Conservation (phyloP, 2,113 vertebrate genomes). For the Oncorhynchus keta region DNA sequence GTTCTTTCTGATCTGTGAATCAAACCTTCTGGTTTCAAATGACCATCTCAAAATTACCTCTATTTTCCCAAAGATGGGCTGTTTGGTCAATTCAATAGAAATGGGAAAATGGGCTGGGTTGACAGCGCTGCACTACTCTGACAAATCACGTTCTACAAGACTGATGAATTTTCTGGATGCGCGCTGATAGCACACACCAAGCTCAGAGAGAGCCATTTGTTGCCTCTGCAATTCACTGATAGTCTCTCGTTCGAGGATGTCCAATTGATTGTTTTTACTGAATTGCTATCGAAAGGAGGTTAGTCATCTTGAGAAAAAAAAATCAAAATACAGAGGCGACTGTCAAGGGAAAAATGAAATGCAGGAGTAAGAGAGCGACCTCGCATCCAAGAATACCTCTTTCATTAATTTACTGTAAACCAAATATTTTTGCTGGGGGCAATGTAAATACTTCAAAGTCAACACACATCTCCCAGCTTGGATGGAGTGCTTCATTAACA, state of each 20-base stretch:
- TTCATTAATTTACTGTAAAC: conserved; percentile 22
- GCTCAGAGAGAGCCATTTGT: background rate
- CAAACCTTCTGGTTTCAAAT: background rate
- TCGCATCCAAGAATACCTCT: conserved; percentile 9
- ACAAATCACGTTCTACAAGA: background rate
- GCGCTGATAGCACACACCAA: background rate
- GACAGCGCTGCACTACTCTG: background rate
- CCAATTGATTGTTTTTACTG: conserved; percentile 6
- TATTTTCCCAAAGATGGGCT: background rate
- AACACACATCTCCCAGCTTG: background rate
- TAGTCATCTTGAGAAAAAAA: background rate
- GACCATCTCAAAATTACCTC: background rate
- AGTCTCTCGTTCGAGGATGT: conserved; percentile 1
- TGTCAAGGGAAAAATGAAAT: background rate
- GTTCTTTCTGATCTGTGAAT: background rate
- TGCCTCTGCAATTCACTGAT: conserved; percentile 3
- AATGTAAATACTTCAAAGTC: conserved; percentile 9
- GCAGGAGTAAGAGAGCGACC: background rate
- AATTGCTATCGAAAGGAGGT: conserved; percentile 9
- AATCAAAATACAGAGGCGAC: background rate
- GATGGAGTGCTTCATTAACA: conserved; percentile 11
- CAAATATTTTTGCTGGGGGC: conserved; percentile 14
- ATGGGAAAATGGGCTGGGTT: background rate
- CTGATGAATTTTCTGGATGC: background rate
- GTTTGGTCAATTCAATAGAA: background rate